Conservation (phyloP, 2,113 vertebrate genomes). For the Mesoclemmys tuberculata region DNA sequence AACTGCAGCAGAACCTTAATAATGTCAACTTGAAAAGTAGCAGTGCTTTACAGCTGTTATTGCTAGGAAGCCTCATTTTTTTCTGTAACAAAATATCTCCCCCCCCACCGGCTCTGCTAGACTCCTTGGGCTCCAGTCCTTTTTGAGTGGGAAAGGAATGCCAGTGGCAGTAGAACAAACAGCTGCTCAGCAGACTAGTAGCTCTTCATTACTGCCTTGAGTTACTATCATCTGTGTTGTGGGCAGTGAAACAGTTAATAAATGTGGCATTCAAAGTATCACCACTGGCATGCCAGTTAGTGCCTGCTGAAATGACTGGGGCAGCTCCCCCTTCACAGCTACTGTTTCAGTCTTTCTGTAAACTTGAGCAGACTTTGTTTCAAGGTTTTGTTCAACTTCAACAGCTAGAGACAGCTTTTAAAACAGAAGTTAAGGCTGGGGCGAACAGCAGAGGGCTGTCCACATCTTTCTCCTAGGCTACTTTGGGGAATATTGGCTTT, state of each 20-base stretch:
- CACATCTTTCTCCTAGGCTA: neutral
- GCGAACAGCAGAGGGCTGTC: neutral
- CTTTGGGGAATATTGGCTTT: neutral
- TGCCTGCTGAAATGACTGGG: neutral
- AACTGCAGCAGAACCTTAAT: neutral
- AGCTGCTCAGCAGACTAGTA: neutral
- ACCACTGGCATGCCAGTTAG: neutral
- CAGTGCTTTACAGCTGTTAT: neutral
- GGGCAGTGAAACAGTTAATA: neutral
- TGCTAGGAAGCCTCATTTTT: neutral
- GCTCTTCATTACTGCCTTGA: neutral
- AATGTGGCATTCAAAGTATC: constrained; percentile 3
- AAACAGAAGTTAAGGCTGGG: neutral
- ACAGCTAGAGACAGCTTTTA: neutral
- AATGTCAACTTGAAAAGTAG: neutral
- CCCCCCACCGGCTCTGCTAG: neutral
- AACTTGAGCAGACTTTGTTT: neutral
- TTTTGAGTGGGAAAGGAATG: neutral
- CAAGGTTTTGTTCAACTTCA: neutral
- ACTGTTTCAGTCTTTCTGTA: neutral
- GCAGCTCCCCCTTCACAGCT: neutral
- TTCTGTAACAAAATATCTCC: neutral
- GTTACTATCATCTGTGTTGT: neutral
- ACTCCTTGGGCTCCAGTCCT: neutral
- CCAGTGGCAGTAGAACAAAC: neutral